phyloP scores from a whole-genome alignment of 2,888 invertebrate species.

The Scotopteryx bipunctaria region DNA sequence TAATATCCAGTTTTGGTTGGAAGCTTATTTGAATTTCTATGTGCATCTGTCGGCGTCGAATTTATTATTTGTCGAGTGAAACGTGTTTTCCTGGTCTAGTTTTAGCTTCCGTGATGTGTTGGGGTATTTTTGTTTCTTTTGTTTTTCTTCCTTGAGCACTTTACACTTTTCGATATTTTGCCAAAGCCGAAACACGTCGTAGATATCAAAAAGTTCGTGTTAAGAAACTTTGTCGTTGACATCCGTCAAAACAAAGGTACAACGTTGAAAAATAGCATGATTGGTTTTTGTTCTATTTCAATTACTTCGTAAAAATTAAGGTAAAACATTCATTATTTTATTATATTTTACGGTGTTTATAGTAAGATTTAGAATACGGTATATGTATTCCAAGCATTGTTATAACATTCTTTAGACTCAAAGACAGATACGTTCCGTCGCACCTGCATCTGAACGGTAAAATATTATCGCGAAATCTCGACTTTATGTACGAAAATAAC shows the following conservation, averaged over 20 bases:
- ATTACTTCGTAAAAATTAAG: too few relatives aligned
- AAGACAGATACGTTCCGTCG: conserved; percentile 32
- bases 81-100: conserved; percentile 17
- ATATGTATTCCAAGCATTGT: conserved; percentile 28
- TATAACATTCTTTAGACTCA: conserved; percentile 34
- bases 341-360: too few relatives aligned
- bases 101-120: conserved; percentile 4
- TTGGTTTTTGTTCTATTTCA: too few relatives aligned
- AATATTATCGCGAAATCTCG: conserved; percentile 52
- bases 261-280: too few relatives aligned
- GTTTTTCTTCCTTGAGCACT: not conserved
- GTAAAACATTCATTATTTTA: too few relatives aligned
- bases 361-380: not conserved
- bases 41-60: conserved; percentile 39
- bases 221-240: too few relatives aligned
- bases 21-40: conserved; percentile 45
- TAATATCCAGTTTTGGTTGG: conserved; percentile 29
- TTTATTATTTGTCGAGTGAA: conserved; percentile 29
- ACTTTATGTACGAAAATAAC: conserved; percentile 45
- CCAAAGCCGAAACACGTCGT: too few relatives aligned
- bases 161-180: too few relatives aligned
- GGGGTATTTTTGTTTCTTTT: not conserved
- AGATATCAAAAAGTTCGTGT: too few relatives aligned
- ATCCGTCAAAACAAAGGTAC: too few relatives aligned
- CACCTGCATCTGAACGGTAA: conserved; percentile 53